Base-by-base conservation (phyloP, 2,888 invertebrate genomes). In the Rapana venosa region DNA sequence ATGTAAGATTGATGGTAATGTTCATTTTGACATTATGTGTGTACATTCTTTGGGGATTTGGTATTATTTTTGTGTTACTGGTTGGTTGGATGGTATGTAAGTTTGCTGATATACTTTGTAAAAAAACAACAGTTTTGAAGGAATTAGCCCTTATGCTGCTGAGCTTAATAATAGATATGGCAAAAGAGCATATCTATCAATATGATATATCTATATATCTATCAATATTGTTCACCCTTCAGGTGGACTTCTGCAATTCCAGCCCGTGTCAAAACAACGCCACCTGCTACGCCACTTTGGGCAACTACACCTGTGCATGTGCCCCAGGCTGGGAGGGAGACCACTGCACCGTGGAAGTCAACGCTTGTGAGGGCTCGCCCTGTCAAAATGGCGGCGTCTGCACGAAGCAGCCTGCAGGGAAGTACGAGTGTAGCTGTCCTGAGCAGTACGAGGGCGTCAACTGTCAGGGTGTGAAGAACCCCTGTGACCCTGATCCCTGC, bases 371-470 rank as follows among this genome's bases (percentile, higher is more conserved):
- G 5, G 56, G 79, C 58, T 47, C 88, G 6, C 91, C 91, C 0
- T 91, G 91, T 84, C 56, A 70, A 17, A 90, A 91, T 77, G 88
- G 89, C 22, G 91, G 85, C 8, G 61, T 74, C 35, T 91, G 91
- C 36, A 83, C 70, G 26, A 77, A 83, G 13, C 79, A 79, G 74
- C n/a, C 61, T 30, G 13, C 74, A 26, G 81, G 70, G 8, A 26
- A 47, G 8, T 91, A 89, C 35, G 8, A 77, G 11, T 91, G 91
- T 56, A 17, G n/a, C 8, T 91, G 91, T 47, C 5, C 61, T 1
- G 35, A 58, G 0, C 70, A 87, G 32, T 90, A 90, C 70, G 87
- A 90, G 85, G 91, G 91, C 0, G 22, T 26, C 4, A 61, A 90
- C 79, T 91, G 91, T 87, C 74, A 87, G 35, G 56, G 4, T 2